Evolutionary conservation across 2,888 invertebrate genomes (phyloP).

Genomic region (Aelia acuminata): DNA sequence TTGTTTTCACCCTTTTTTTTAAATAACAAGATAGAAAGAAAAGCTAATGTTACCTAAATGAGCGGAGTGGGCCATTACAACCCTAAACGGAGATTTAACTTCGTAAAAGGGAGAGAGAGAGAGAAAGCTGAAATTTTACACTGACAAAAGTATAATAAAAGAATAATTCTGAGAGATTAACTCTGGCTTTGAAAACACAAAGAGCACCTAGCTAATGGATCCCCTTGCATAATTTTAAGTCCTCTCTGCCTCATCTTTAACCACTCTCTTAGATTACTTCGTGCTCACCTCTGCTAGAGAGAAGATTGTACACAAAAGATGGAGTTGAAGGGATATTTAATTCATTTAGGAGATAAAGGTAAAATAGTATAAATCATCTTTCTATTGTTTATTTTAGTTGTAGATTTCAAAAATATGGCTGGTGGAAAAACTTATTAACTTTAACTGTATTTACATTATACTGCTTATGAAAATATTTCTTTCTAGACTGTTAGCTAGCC

Average conservation of each 20-base stretch:
- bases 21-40: neutral
- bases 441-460: no score
- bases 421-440: no score
- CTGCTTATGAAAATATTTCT: no score
- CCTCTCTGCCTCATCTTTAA: neutral
- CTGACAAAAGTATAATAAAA: slow-evolving; percentile 15
- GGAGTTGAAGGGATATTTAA: neutral
- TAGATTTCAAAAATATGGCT: no score
- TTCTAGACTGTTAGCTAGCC: no score
- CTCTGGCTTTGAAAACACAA: neutral
- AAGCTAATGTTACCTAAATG: neutral
- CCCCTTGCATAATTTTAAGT: slow-evolving; percentile 27
- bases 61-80: neutral
- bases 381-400: no score
- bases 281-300: neutral
- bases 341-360: no score
- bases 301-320: neutral
- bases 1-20: neutral
- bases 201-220: neutral
- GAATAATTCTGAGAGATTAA: slow-evolving; percentile 5
- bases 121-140: slow-evolving; percentile 3
- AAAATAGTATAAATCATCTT: no score
- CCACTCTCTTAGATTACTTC: neutral
- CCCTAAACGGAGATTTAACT: slow-evolving; percentile 25
- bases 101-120: neutral